phyloP scores from a whole-genome alignment of 2,113 vertebrate genomes.

The Macrotus californicus region DNA sequence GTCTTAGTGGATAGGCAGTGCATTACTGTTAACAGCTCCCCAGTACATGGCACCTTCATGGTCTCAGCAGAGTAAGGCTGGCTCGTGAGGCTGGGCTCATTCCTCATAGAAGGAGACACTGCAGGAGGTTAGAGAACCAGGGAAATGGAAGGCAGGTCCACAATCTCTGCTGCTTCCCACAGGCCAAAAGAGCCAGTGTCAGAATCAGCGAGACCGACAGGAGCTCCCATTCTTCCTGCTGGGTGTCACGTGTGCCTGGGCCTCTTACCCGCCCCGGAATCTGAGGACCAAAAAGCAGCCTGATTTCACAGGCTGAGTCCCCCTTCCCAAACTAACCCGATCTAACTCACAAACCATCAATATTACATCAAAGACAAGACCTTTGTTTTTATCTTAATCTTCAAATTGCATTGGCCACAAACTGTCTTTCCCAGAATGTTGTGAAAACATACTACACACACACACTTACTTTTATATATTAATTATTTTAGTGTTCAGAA shows the following conservation, averaged over 20 bases:
- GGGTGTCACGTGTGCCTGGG: not conserved
- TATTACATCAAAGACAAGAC: not conserved
- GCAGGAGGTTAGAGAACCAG: not conserved
- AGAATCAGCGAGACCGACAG: not conserved
- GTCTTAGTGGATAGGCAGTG: not conserved
- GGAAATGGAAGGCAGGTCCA: not conserved
- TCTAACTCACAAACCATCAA: not conserved
- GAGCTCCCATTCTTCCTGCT: not conserved
- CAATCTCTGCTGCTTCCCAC: not conserved
- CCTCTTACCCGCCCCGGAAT: not conserved
- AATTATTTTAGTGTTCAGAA: not conserved
- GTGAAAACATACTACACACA: not conserved
- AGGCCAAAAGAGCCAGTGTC: not conserved
- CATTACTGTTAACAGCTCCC: not conserved
- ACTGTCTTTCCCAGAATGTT: not conserved
- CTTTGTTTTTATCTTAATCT: slow-evolving; percentile 12
- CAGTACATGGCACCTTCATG: not conserved
- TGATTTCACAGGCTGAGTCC: not conserved
- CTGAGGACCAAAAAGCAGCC: not conserved
- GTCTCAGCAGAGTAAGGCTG: not conserved
- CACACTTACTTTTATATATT: not conserved
- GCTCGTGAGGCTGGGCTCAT: not conserved
- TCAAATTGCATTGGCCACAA: not conserved
- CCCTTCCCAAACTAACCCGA: not conserved
- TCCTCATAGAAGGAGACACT: not conserved